phyloP scores from a whole-genome alignment of 2,113 vertebrate species.

The Danionella cerebrum region DNA sequence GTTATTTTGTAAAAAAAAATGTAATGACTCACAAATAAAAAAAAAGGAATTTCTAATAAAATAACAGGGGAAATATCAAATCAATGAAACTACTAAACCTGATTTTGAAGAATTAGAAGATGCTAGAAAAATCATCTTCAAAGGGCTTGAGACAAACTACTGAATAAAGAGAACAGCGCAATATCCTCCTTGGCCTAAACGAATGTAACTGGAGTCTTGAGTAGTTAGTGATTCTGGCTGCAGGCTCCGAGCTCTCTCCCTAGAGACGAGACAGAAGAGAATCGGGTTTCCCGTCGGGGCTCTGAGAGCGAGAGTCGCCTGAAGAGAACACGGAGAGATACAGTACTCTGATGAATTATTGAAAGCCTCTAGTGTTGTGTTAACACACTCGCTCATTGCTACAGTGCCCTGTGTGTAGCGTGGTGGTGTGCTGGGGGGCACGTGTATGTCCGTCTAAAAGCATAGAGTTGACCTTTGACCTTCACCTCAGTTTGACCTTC shows the following conservation, averaged over 20 bases:
- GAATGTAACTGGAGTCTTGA: background rate
- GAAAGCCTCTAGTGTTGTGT: background rate
- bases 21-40: too few species aligned
- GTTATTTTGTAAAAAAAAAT: too few species aligned
- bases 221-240: background rate
- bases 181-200: background rate
- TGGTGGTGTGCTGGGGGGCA: background rate
- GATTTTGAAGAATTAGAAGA: too few species aligned
- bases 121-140: too few species aligned
- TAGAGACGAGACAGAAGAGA: background rate
- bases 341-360: conserved; percentile 15
- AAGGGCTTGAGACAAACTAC: background rate
- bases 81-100: too few species aligned
- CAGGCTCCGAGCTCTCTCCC: background rate
- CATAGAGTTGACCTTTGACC: background rate
- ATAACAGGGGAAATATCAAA: too few species aligned
- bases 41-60: too few species aligned
- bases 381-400: background rate
- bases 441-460: background rate
- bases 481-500: background rate
- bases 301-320: conserved; percentile 2
- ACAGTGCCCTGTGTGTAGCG: background rate
- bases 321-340: background rate
- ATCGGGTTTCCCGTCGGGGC: background rate
- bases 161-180: background rate